Base-by-base conservation (phyloP, 2,113 vertebrate species). In the Callionymus lyra region DNA sequence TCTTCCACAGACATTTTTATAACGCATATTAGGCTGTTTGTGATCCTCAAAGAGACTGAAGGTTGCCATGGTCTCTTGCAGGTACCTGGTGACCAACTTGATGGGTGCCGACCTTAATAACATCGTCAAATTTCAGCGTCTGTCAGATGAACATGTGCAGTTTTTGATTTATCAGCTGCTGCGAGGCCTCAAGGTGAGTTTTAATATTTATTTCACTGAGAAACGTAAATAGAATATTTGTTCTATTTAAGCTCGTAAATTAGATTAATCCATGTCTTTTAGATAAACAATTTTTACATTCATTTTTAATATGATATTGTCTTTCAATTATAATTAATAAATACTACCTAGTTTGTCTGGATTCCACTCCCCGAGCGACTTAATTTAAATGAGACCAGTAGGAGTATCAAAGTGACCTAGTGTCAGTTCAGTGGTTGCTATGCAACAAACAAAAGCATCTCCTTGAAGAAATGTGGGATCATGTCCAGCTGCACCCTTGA, bases 31-130 rank as follows among this genome's bases (percentile, higher is more conserved):
- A 16, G 11, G 6, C 11, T n/a, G 11, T 41, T 16, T 44, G 0
- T 16, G 11, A 34, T 5, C 21, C n/a, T 36, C 12, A 13, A 12
- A 4, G 21, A 27, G 52, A 48, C 50, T 54, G 15, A 43, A 6
- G 12, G 68, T 74, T 76, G 46, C 49, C 51, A 59, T 77, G 59
- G 59, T 44, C 46, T 8, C n/a, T 2, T 63, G 14, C 82, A 98
- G 95, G 43, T 98, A 98, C 68, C 85, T 97, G 53, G 95, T 98
- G 74, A 95, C 93, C 19, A 92, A 95, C 68, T 85, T 98, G 73
- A 98, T 97, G 94, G 95, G 94, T 2, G 93, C 95, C 10, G 94
- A 97, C 75, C 86, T 98, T 54, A 97, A 93, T 72, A 97, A 96
- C 72, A 98, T 97, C 3, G 94, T 98, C 17, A 97, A 97, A 70